phyloP scores from a whole-genome alignment of 2,797 vertebrate species.

The Sciaenops ocellatus region DNA sequence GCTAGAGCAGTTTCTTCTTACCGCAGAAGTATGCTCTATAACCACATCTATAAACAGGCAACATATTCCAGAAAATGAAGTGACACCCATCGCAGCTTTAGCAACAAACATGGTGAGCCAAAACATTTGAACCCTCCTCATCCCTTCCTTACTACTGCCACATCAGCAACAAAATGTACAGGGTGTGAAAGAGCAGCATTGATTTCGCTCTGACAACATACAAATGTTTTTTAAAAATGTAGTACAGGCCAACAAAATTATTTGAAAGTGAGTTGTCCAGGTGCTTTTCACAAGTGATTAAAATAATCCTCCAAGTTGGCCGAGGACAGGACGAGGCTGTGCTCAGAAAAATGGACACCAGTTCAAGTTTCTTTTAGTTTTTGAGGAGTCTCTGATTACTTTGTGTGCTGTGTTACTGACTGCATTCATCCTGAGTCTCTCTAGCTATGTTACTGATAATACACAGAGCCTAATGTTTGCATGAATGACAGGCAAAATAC shows the following conservation, averaged over 20 bases:
- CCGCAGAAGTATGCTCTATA: background rate
- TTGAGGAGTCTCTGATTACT: background rate
- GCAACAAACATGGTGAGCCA: constrained; percentile 16
- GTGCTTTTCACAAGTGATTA: constrained; percentile 12
- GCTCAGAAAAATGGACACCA: background rate
- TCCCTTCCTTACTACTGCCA: constrained; percentile 49
- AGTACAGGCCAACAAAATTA: constrained; percentile 10
- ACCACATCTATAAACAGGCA: background rate
- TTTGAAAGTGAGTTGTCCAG: constrained; percentile 21
- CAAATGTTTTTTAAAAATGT: constrained; percentile 26
- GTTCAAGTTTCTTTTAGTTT: background rate
- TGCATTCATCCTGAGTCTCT: background rate
- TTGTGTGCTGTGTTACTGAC: background rate
- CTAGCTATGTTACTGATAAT: background rate
- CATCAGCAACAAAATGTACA: constrained; percentile 65
- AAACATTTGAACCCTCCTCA: constrained; percentile 40
- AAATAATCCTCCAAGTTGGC: background rate
- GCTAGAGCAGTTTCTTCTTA: background rate
- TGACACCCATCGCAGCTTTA: constrained; percentile 18
- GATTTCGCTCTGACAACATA: constrained; percentile 43
- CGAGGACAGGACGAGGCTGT: background rate
- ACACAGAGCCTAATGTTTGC: background rate
- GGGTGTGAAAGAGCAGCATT: constrained; percentile 43
- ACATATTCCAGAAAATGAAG: constrained; percentile 9
- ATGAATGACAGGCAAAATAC: constrained; percentile 21